Base-by-base conservation (phyloP, 2,888 invertebrate genomes). In the Sesia apiformis region DNA sequence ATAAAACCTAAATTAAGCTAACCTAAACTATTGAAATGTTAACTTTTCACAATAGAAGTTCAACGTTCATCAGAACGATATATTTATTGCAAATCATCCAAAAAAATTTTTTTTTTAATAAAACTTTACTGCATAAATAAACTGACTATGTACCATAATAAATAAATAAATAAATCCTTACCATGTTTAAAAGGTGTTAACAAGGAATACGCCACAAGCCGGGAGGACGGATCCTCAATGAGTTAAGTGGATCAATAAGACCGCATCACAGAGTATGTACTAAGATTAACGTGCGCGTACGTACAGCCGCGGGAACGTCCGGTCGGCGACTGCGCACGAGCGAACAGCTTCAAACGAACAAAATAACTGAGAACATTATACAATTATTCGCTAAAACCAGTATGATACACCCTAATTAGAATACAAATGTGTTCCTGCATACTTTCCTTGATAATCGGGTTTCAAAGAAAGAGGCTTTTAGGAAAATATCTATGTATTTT, bases 221-320 rank as follows among this genome's bases (percentile, higher is more conserved):
- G 62, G 23, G 23, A 68, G 67, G 70, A 62, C 62, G 55, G 60
- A 59, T 58, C 62, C 63, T 76, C 70, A 59, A 66, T 65, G 69
- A 78, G 70, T 70, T 76, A 86, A 82, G 77, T 77, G 81, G 76
- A 78, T 73, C 79, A 84, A 83, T 79, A 73, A 74, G 69, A 64
- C 62, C 60, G 65, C 76, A 80, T 60, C 58, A 55, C 60, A 53
- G 55, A 23, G 23, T 23, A 23, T 23, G 23, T 23, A 23, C 23
- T 23, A 23, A 23, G 23, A 23, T 8, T 49, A 49, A 55, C 63
- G 58, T 60, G 55, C 63, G 69, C 77, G 74, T 80, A 76, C 81
- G 76, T 66, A 69, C 70, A 63, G 56, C 58, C 69, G 63, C 65
- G 58, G 52, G 64, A 72, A 68, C 76, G 74, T 68, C 66, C 76